Evolutionary conservation across 92 coral and sea anemone genomes (phyloP).

Genomic region (Pocillopora grandis): DNA sequence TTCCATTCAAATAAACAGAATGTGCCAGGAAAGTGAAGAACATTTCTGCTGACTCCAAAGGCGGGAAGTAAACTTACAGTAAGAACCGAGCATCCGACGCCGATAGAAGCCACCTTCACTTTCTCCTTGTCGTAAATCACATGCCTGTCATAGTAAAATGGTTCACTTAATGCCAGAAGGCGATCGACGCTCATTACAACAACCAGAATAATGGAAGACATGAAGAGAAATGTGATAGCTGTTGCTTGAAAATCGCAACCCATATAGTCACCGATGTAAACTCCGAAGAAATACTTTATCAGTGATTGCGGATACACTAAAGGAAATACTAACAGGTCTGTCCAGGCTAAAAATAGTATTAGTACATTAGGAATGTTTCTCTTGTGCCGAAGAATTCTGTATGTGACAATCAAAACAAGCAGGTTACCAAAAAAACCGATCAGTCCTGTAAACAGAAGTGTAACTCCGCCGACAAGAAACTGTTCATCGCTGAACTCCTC

Average conservation of each 20-base stretch:
- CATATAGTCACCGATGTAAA: conserved; percentile 75
- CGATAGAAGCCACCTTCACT: conserved; percentile 66
- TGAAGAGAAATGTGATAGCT: conserved; percentile 64
- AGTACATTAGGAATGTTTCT: conserved; percentile 85
- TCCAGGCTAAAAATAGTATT: conserved; percentile 84
- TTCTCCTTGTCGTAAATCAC: conserved; percentile 82
- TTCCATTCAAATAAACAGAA: conserved; percentile 94
- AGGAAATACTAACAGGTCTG: conserved; percentile 80
- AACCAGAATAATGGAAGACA: conserved; percentile 75
- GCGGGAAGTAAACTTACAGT: conserved; percentile 81
- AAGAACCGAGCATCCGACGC: conserved; percentile 66
- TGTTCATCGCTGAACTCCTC: conserved; percentile 80
- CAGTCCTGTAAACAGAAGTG: conserved; percentile 67
- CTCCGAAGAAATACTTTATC: conserved; percentile 77
- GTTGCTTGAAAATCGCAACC: conserved; percentile 93
- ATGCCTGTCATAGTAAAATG: conserved; percentile 83
- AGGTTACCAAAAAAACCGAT: conserved; percentile 81
- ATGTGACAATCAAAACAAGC: conserved; percentile 68
- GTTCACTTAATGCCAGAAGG: conserved; percentile 76
- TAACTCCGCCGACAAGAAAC: conserved; percentile 84
- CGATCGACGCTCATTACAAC: conserved; percentile 90
- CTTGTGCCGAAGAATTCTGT: conserved; percentile 82
- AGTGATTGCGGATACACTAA: conserved; percentile 86
- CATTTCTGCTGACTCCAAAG: conserved; percentile 86
- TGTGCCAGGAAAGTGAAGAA: conserved; percentile 93